Percentiles rank a stretch among this genome's conserved stretches.
These are phyloP conservation scores for Thamnophis elegans DNA, from an alignment of 2,797 vertebrate genomes.

Conservation along the genomic window DNA sequence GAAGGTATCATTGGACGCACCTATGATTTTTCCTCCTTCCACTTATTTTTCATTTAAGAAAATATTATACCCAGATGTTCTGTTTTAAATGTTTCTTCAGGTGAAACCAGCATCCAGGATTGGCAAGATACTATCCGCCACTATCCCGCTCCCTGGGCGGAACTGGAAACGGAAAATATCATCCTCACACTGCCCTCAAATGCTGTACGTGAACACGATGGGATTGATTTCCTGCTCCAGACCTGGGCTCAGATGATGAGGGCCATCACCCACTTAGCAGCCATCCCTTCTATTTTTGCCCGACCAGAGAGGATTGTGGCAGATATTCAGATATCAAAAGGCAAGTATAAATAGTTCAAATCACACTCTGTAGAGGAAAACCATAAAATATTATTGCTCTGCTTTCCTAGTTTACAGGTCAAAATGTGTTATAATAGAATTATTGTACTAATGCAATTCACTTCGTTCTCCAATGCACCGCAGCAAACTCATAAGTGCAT, in stretches of 20 bases:
- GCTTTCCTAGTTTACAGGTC: background rate
- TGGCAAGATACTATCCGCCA: slow-evolving; percentile 54
- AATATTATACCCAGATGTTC: background rate
- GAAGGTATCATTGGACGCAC: background rate
- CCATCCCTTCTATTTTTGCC: slow-evolving; percentile 48
- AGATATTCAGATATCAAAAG: slow-evolving; percentile 60
- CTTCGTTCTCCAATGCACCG: background rate
- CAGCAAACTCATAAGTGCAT: background rate
- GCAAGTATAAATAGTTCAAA: slow-evolving; percentile 33
- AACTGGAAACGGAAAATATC: slow-evolving; percentile 57
- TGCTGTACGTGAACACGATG: slow-evolving; percentile 30
- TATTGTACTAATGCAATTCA: background rate
- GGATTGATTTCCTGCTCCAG: slow-evolving; percentile 53
- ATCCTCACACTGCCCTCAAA: slow-evolving; percentile 59
- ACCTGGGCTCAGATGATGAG: slow-evolving; percentile 61
- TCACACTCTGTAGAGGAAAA: background rate
- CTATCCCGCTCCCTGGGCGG: slow-evolving; percentile 53
- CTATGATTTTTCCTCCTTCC: background rate
- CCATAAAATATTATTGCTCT: background rate
- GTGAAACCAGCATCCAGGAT: slow-evolving; percentile 41
- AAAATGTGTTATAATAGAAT: background rate
- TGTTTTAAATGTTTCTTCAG: background rate
- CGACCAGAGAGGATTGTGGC: slow-evolving; percentile 66
- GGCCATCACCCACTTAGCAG: slow-evolving; percentile 53
- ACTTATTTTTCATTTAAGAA: background rate